Evolutionary conservation across 2,113 vertebrate genomes (phyloP), one percentile per base, ranked within the genome.

Genomic region (Leuciscus idus): DNA sequence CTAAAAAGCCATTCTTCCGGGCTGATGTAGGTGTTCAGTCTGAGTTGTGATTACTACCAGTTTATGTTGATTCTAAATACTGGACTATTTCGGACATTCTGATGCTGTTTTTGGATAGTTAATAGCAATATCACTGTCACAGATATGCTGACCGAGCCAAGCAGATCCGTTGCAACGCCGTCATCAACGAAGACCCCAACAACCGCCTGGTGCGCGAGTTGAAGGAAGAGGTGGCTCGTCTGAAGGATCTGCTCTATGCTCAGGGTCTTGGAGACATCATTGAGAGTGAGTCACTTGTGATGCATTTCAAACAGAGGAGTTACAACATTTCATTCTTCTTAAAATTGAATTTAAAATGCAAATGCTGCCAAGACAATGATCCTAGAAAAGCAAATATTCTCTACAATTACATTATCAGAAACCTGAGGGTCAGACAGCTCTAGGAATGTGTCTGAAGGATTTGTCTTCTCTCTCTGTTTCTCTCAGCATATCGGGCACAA

Each of bases 161-260:
- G 92, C 98, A 99, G 95, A 99, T 99, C 91, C 96, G 98, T 80
- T 99, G 98, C 77, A 99, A 99, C 0, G 98, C 98, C 0, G 95
- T 99, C 88, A 99, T 99, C 92, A 99, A 99, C 0, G 98, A 99
- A 91, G 98, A 99, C 89, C 98, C 98, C 90, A 99, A 98, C 95
- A 99, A 99, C 94, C 97, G 97, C 4, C 94, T 99, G 88, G 98
- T 99, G 92, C 96, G 98, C 0, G 98, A 99, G 91, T 96, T 99
- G 89, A 99, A 99, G 91, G 98, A 99, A 0, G 98, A 99, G 86
- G 98, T 99, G 93, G 96, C 98, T 6, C 96, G 98, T 26, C 96
- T 99, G 91, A 95, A 96, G 33, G 98, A 99, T 85, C 96, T 99
- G 28, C 94, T 99, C 13, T 98, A 95, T 0, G 93, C 98, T 26